A percentile compares a stretch with the other conserved stretches of the same genome.
Evolutionary conservation across 2,797 vertebrate species (phyloP).

Genomic region (Scyliorhinus canicula): DNA sequence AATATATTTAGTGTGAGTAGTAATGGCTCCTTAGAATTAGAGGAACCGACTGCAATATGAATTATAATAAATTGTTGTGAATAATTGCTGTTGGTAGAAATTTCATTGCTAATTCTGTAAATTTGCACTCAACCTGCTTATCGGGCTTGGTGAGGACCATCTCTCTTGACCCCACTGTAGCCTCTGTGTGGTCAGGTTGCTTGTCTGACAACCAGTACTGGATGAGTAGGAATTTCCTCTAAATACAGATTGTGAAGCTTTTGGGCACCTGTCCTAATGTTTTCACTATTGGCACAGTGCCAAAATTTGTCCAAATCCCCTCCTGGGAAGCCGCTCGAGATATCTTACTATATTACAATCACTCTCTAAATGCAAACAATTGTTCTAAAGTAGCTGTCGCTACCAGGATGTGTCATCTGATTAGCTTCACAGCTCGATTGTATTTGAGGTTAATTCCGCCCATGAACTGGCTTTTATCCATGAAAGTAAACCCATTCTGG

Average conservation of each 20-base stretch:
- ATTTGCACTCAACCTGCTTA: neutral
- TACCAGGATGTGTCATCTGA: neutral
- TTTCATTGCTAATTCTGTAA: neutral
- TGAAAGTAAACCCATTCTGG: neutral
- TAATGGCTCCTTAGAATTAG: neutral
- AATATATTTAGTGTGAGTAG: neutral
- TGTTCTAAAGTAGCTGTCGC: neutral
- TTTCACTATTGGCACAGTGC: neutral
- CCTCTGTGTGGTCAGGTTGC: neutral
- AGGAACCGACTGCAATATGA: too few relatives aligned
- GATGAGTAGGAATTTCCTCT: neutral
- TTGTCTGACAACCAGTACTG: neutral
- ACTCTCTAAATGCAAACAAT: neutral
- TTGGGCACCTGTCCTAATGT: neutral
- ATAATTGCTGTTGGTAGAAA: neutral
- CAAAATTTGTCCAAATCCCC: neutral
- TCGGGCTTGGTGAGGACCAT: neutral
- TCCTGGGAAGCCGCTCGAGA: neutral
- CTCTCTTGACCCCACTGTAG: neutral
- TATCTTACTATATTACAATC: neutral
- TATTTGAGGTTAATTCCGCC: neutral
- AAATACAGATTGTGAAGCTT: neutral
- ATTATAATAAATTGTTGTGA: neutral
- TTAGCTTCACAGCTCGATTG: neutral
- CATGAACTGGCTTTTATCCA: neutral